Base-by-base conservation (phyloP, 2,797 vertebrate species). In the Arnoldichthys spilopterus region DNA sequence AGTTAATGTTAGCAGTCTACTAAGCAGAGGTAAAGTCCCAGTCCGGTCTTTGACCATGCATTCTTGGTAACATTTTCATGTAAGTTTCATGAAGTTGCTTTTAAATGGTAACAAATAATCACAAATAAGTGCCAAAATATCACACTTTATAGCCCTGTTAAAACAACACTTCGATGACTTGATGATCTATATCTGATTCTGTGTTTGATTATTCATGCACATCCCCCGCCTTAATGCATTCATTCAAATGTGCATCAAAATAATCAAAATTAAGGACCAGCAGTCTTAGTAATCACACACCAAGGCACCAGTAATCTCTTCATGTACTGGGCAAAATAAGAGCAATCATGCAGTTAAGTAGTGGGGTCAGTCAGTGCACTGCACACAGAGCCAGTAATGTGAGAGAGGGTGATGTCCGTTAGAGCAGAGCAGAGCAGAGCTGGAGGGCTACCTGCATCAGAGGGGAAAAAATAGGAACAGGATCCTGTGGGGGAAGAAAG, bases 381-480 rank as follows among this genome's bases (percentile, higher is more conserved):
- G 84, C 88, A 92, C 90, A 78, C 54, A 30, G 53, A 81, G 72
- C 89, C 77, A 91, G 89, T 90, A 84, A 81, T 82, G 74, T 24
- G 49, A 73, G 69, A 22, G 59, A 75, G 67, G 76, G 88, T 90
- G 83, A 87, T 86, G 37, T 43, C 85, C 79, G 68, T 34, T 64
- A 83, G 72, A 64, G 20, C 47, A 62, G 68, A 64, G 20, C 47
- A 62, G 68, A 72, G 83, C 22, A 85, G 47, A n/a, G 16, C 22
- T 53, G 80, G 47, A 92, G 73, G 86, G 82, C 93, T 94, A 96
- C 91, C 94, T 95, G 89, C 76, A 82, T 92, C 88, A 81, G 87
- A 88, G 80, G 84, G 90, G 82, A 93, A 87, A 83, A 91, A 86
- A 85, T 86, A 89, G 51, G 91, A 87, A 63, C 90, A 77, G 53